Evolutionary conservation across 1,140 invertebrate genomes (phyloP).

Genomic region (Ctenoplectra terminalis): DNA sequence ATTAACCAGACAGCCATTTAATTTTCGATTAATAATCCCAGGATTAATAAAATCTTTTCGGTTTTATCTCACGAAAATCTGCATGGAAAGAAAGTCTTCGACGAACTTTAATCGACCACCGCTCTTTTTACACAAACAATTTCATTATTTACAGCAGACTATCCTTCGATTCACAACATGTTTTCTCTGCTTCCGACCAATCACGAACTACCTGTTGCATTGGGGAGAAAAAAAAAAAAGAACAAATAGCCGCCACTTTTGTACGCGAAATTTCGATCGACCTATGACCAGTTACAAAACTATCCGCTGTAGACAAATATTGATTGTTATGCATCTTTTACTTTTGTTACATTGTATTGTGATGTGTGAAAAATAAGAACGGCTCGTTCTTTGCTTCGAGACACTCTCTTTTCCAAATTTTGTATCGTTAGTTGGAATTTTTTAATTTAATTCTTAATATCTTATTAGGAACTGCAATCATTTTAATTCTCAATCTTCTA

Average conservation of each 20-base stretch:
- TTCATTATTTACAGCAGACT: constrained; percentile 27
- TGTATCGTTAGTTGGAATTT: too few species aligned
- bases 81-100: too few species aligned
- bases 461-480: too few species aligned
- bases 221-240: neutral
- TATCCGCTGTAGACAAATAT: neutral
- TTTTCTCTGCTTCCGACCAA: constrained; percentile 11
- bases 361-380: neutral
- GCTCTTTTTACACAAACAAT: constrained; percentile 17
- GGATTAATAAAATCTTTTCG: too few species aligned
- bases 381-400: neutral
- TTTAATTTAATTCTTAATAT: too few species aligned
- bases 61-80: neutral
- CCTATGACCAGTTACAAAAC: constrained; percentile 1
- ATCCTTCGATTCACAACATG: constrained; percentile 11
- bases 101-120: neutral
- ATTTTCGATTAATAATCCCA: neutral
- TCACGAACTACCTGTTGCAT: constrained; percentile 33
- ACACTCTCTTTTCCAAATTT: too few species aligned
- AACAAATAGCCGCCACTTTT: neutral
- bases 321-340: neutral
- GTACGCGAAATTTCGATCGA: constrained; percentile 26
- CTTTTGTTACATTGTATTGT: neutral
- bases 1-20: neutral
- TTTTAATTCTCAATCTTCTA: too few species aligned